Evolutionary conservation across 1,140 invertebrate species (phyloP).

Genomic region (Eumaeus atala): DNA sequence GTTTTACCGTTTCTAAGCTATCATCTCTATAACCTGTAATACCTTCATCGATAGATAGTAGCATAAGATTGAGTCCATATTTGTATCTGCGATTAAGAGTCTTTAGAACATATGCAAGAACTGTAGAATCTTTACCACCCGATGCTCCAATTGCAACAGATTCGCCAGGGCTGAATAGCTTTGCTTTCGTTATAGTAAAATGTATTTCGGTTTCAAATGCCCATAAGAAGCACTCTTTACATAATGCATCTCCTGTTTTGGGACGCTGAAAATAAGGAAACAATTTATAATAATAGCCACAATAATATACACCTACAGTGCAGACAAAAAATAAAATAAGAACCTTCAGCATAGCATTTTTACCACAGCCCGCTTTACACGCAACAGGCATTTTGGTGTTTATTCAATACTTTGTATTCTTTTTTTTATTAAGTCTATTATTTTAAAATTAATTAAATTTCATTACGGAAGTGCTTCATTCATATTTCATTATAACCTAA

Average conservation of each 20-base stretch:
- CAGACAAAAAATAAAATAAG: conserved; percentile 25
- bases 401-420: no score
- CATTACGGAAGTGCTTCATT: background rate
- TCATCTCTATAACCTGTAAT: conserved; percentile 99
- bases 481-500: background rate
- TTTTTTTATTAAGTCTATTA: background rate
- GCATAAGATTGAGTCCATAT: conserved; percentile 92
- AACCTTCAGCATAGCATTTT: conserved; percentile 83
- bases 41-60: conserved; percentile 98
- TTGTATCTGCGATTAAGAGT: conserved; percentile 92
- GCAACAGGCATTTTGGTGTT: conserved; percentile 75
- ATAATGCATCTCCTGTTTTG: conserved; percentile 93
- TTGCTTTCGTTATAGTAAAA: conserved; percentile 89
- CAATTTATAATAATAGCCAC: no score
- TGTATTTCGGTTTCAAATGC: conserved; percentile 98
- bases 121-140: conserved; percentile 99
- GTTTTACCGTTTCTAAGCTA: conserved; percentile 96
- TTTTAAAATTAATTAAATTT: background rate
- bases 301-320: no score
- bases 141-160: conserved; percentile 97
- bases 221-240: conserved; percentile 95
- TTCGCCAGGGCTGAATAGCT: conserved; percentile 90
- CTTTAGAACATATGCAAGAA: conserved; percentile 94
- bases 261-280: conserved; percentile 85
- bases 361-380: conserved; percentile 82